These are phyloP conservation scores for Burhinus oedicnemus DNA, from an alignment of 2,113 vertebrate species.

Conservation along the genomic window DNA sequence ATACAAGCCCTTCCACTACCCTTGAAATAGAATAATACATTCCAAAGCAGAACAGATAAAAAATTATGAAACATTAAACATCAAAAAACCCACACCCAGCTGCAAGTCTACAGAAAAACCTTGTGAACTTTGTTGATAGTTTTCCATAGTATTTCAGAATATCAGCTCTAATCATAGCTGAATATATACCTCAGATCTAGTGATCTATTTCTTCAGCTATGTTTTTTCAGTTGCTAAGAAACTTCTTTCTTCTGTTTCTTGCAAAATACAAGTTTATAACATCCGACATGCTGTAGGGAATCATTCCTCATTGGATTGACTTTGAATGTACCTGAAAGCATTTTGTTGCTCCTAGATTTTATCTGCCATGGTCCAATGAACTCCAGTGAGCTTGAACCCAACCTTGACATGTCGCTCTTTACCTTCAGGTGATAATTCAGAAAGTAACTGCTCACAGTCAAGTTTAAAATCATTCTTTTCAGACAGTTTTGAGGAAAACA, in stretches of 20 bases:
- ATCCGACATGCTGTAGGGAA: conserved; percentile 23
- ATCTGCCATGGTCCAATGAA: conserved; percentile 64
- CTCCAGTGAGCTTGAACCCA: conserved; percentile 55
- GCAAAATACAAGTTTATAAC: conserved; percentile 55
- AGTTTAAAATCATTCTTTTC: conserved; percentile 50
- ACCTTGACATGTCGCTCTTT: conserved; percentile 70
- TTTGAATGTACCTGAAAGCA: conserved; percentile 76
- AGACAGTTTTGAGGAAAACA: conserved; percentile 41
- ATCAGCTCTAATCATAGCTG: not conserved
- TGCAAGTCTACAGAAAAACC: not conserved
- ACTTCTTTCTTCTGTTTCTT: conserved; percentile 50
- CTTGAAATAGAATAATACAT: not conserved
- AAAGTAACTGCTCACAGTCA: conserved; percentile 57
- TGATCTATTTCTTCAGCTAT: not conserved
- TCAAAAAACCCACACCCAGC: not conserved
- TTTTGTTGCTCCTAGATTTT: conserved; percentile 60
- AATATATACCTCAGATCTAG: not conserved
- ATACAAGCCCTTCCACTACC: not conserved
- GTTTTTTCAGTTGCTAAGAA: conserved; percentile 13
- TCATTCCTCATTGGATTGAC: conserved; percentile 62
- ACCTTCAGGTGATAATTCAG: conserved; percentile 72
- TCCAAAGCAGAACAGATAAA: not conserved
- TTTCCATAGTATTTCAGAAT: conserved; percentile 7
- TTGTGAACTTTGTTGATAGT: not conserved
- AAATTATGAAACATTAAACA: not conserved